These are phyloP conservation scores for Deilephila porcellus DNA, from an alignment of 2,888 invertebrate genomes.

Conservation along the genomic window DNA sequence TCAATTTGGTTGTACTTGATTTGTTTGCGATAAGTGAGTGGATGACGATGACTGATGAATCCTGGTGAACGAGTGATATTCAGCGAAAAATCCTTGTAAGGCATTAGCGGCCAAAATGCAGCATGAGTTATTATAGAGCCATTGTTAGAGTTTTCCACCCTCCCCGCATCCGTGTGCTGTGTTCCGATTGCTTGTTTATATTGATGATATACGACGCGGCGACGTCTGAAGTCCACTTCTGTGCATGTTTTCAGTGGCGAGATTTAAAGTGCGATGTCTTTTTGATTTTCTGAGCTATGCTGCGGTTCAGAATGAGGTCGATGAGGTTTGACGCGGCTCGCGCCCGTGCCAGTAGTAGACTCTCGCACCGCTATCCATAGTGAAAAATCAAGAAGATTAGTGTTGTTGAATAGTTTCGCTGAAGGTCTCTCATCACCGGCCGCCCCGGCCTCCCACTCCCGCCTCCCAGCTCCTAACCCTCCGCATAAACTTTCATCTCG, in stretches of 20 bases:
- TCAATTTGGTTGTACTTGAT: slow-evolving; percentile 81
- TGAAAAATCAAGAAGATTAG: slow-evolving; percentile 76
- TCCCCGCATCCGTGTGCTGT: slow-evolving; percentile 76
- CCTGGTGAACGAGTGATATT: slow-evolving; percentile 80
- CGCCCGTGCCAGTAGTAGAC: slow-evolving; percentile 52
- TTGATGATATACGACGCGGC: slow-evolving; percentile 50
- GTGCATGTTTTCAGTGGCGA: slow-evolving; percentile 78
- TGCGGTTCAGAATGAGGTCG: slow-evolving; percentile 61
- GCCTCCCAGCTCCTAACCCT: slow-evolving; percentile 46
- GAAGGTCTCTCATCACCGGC: slow-evolving; percentile 82
- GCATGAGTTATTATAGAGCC: slow-evolving; percentile 72
- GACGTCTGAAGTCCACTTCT: slow-evolving; percentile 64
- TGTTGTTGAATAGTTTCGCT: slow-evolving; percentile 76
- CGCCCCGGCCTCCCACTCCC: slow-evolving; percentile 46
- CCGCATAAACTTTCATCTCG: slow-evolving; percentile 60
- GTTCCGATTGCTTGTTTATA: slow-evolving; percentile 70
- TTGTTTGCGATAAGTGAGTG: slow-evolving; percentile 73
- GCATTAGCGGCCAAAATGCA: slow-evolving; percentile 57
- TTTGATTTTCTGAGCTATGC: slow-evolving; percentile 76
- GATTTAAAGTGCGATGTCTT: slow-evolving; percentile 81
- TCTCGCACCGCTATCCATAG: slow-evolving; percentile 77
- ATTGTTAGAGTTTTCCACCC: slow-evolving; percentile 63
- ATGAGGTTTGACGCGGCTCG: slow-evolving; percentile 55
- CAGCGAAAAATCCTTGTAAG: slow-evolving; percentile 72
- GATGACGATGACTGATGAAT: slow-evolving; percentile 52